phyloP scores from a whole-genome alignment of 2,113 vertebrate species.

The Upupa epops region DNA sequence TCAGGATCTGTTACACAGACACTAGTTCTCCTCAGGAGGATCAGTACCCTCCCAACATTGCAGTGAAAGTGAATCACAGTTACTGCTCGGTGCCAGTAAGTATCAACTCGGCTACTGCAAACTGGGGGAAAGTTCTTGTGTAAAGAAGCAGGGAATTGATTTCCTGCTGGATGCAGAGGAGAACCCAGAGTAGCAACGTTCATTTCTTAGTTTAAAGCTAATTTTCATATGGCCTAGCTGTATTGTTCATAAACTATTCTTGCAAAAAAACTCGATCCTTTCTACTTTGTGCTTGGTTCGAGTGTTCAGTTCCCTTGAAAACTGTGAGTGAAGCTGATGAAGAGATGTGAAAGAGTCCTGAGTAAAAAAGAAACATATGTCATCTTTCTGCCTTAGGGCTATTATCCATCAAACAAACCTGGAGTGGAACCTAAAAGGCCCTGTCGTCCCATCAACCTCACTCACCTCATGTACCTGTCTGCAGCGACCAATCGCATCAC shows the following conservation, averaged over 20 bases:
- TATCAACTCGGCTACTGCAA: background rate
- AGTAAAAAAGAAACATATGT: background rate
- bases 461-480: constrained; percentile 95
- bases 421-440: constrained; percentile 96
- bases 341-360: background rate
- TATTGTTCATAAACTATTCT: background rate
- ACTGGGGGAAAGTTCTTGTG: background rate
- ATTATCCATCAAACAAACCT: constrained; percentile 97
- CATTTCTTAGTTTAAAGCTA: background rate
- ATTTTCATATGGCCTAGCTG: background rate
- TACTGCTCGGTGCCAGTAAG: constrained; percentile 97
- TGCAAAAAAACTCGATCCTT: background rate
- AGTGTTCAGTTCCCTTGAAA: background rate
- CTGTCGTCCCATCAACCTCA: constrained; percentile 96
- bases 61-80: constrained; percentile 97
- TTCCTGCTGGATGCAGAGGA: background rate
- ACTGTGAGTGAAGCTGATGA: background rate
- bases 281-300: background rate
- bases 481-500: constrained; percentile 92
- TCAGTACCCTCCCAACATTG: constrained; percentile 97
- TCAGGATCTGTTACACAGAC: constrained; percentile 97
- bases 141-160: background rate
- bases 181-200: background rate
- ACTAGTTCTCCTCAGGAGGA: constrained; percentile 94
- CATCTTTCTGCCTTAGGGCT: constrained; percentile 78